A percentile compares a stretch with the other conserved stretches of the same genome.
Evolutionary conservation across 2,113 vertebrate species (phyloP).

Genomic region (Stegostoma tigrinum): DNA sequence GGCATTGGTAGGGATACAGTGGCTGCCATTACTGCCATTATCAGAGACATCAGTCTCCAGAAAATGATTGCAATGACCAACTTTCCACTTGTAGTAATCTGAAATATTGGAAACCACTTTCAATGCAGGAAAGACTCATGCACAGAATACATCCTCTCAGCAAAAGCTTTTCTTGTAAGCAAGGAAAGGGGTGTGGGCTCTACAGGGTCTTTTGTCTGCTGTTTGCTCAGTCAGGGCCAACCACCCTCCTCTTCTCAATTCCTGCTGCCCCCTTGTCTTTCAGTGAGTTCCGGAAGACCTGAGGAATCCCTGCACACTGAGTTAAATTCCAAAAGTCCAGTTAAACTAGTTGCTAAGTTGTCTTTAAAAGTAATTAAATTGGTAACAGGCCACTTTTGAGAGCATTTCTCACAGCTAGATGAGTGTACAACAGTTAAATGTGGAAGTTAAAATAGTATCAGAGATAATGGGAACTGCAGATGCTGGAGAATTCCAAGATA

Average conservation of each 20-base stretch:
- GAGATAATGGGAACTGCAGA: too few relatives aligned
- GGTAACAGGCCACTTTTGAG: not conserved
- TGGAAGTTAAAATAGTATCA: too few relatives aligned
- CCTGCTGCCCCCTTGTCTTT: not conserved
- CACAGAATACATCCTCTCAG: too few relatives aligned
- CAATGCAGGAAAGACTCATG: too few relatives aligned
- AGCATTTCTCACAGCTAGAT: not conserved
- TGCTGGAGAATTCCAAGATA: too few relatives aligned
- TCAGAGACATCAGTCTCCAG: not conserved
- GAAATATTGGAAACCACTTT: not conserved
- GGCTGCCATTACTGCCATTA: not conserved
- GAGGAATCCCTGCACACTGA: not conserved
- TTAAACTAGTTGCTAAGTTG: not conserved
- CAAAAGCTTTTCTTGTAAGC: too few relatives aligned
- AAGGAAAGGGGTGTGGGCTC: too few relatives aligned
- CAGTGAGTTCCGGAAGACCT: not conserved
- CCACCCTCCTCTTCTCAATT: not conserved
- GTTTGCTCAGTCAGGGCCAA: not conserved
- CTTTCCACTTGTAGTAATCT: not conserved
- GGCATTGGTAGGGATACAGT: not conserved
- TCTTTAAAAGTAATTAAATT: not conserved
- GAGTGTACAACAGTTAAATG: not conserved
- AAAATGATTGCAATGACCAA: not conserved
- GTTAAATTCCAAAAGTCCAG: not conserved
- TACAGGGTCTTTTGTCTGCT: not conserved